Evolutionary conservation across 2,888 invertebrate species (phyloP).

Genomic region (Spodoptera littoralis): DNA sequence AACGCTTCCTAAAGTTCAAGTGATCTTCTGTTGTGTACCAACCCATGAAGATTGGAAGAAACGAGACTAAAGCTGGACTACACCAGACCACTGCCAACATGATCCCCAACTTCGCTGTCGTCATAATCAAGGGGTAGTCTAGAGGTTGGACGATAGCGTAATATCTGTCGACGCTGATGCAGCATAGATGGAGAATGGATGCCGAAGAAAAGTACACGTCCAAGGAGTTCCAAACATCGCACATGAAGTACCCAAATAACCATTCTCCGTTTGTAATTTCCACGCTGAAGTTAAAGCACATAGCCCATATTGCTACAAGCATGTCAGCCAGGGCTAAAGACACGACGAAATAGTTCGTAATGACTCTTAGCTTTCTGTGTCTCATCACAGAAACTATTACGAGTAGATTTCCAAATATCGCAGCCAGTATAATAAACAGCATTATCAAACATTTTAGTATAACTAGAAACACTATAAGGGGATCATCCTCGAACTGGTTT

Average conservation of each 20-base stretch:
- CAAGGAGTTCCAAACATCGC: conserved; percentile 98
- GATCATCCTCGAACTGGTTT: conserved; percentile 78
- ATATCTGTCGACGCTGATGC: conserved; percentile 96
- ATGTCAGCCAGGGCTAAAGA: conserved; percentile 98
- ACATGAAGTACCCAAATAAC: conserved; percentile 97
- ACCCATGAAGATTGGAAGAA: conserved; percentile 97
- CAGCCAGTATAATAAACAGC: conserved; percentile 95
- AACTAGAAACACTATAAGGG: conserved; percentile 89
- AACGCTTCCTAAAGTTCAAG: conserved; percentile 90
- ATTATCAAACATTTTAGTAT: conserved; percentile 94
- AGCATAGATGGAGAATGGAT: conserved; percentile 97
- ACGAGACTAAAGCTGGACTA: conserved; percentile 96
- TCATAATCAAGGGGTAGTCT: conserved; percentile 98
- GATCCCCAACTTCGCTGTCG: conserved; percentile 92
- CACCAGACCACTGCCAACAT: conserved; percentile 97
- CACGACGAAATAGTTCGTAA: conserved; percentile 98
- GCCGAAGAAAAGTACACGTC: conserved; percentile 98
- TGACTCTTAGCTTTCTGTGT: conserved; percentile 91
- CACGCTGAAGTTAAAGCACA: conserved; percentile 97
- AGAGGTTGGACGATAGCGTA: conserved; percentile 98
- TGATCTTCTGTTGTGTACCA: conserved; percentile 97
- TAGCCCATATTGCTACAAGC: conserved; percentile 97
- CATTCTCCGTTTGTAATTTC: conserved; percentile 95
- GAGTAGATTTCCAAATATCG: conserved; percentile 96
- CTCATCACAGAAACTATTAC: conserved; percentile 95